Percentiles rank a stretch among this genome's conserved stretches.
phyloP scores from a whole-genome alignment of 1,140 invertebrate genomes.

The Solenopsis invicta region DNA sequence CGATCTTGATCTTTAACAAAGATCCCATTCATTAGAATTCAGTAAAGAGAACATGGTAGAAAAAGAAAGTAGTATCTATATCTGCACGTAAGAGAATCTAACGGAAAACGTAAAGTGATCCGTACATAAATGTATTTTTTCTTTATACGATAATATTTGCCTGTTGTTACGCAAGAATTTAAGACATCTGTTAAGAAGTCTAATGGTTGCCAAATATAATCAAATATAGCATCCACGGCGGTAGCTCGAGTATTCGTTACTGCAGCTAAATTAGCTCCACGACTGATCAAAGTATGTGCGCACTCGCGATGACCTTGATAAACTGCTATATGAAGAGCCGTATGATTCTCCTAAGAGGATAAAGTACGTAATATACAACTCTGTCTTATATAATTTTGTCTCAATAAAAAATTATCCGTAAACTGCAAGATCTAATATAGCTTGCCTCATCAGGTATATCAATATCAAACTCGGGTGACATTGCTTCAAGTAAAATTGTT shows the following conservation, averaged over 20 bases:
- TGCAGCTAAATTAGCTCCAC: slow-evolving; percentile 59
- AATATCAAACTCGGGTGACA: slow-evolving; percentile 15
- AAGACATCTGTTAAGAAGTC: slow-evolving; percentile 57
- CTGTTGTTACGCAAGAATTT: slow-evolving; percentile 56
- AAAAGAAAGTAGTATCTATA: not conserved
- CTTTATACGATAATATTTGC: slow-evolving; percentile 18
- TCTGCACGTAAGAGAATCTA: too few species aligned
- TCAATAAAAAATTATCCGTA: not conserved
- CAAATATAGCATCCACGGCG: slow-evolving; percentile 59
- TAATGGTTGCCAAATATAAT: slow-evolving; percentile 53
- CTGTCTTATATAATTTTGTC: not conserved
- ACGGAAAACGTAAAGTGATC: not conserved
- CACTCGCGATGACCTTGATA: slow-evolving; percentile 59
- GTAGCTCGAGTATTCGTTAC: slow-evolving; percentile 51
- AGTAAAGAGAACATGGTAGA: not conserved
- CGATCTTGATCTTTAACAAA: too few species aligned
- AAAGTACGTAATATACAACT: too few species aligned
- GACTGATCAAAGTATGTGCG: slow-evolving; percentile 39
- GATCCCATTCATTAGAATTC: slow-evolving; percentile 20
- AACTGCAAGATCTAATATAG: not conserved
- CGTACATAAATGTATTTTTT: slow-evolving; percentile 64
- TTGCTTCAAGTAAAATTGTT: slow-evolving; percentile 30
- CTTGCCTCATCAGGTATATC: slow-evolving; percentile 56
- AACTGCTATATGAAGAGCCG: slow-evolving; percentile 61
- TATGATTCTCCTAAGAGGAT: slow-evolving; percentile 46